Conservation (phyloP, 2,113 vertebrate species). For the Coptodon bakossiorum region DNA sequence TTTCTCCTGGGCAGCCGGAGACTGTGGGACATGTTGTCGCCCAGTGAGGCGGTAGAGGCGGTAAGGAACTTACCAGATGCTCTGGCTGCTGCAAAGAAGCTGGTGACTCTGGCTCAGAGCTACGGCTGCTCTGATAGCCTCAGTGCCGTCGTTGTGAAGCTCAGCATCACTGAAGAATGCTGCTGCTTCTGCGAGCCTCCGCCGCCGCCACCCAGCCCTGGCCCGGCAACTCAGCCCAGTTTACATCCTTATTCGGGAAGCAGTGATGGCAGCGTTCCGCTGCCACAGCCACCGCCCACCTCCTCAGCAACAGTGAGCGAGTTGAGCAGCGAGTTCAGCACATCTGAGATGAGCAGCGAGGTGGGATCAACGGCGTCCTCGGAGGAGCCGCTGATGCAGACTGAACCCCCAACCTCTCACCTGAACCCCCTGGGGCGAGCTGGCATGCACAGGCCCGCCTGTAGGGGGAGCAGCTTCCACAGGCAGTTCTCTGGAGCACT, state of each 20-base stretch:
- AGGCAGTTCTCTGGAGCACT: conserved; percentile 95
- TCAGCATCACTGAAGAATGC: conserved; percentile 89
- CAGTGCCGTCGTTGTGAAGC: conserved; percentile 88
- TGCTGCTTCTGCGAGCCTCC: conserved; percentile 78
- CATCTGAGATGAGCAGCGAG: conserved; percentile 98
- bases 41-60: conserved; percentile 83
- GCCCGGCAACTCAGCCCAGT: conserved; percentile 58
- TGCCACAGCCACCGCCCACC: conserved; percentile 55
- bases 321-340: conserved; percentile 80
- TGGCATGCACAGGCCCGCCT: conserved; percentile 10
- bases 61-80: conserved; percentile 88
- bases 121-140: conserved; percentile 92
- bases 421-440: conserved; percentile 67
- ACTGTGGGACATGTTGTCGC: conserved; percentile 85
- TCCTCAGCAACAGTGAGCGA: conserved; percentile 83
- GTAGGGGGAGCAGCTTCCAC: conserved; percentile 77
- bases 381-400: conserved; percentile 80
- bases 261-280: conserved; percentile 57
- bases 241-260: conserved; percentile 39
- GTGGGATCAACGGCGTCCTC: conserved; percentile 95
- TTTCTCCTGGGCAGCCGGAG: conserved; percentile 92
- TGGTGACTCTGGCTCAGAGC: conserved; percentile 92
- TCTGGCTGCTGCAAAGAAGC: conserved; percentile 88
- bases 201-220: conserved; percentile 77
- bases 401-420: conserved; percentile 68